Evolutionary conservation across 2,888 invertebrate species (phyloP).

Genomic region (Watsonalla cultraria): DNA sequence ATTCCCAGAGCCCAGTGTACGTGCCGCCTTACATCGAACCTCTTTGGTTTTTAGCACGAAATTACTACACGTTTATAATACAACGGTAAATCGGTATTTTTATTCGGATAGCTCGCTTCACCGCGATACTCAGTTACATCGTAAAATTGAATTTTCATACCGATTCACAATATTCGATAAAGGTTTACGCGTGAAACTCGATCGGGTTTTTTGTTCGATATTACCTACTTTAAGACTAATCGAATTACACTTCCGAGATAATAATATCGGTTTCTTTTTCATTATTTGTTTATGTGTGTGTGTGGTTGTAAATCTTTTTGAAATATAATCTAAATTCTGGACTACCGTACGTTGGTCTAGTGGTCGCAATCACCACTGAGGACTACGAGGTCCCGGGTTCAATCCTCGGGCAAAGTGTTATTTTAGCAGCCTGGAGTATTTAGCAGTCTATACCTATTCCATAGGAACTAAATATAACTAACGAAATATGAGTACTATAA

Average conservation of each 20-base stretch:
- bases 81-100: conserved; percentile 36
- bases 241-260: background rate
- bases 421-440: too few species aligned
- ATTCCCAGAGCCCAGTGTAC: conserved; percentile 4
- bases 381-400: too few species aligned
- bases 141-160: background rate
- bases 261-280: background rate
- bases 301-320: too few species aligned
- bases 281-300: background rate
- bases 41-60: conserved; percentile 39
- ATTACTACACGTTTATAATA: conserved; percentile 34
- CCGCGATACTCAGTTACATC: background rate
- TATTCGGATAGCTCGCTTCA: conserved; percentile 1
- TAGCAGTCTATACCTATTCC: too few species aligned
- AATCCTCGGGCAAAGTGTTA: too few species aligned
- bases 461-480: too few species aligned
- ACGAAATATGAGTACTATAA: too few species aligned
- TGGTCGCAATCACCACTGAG: too few species aligned
- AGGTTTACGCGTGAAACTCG: background rate
- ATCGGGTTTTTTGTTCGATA: background rate
- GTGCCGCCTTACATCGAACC: conserved; percentile 10
- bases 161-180: background rate
- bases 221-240: background rate
- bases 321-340: too few species aligned
- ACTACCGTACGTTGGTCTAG: too few species aligned